These are phyloP conservation scores for Antechinus flavipes DNA, from an alignment of 2,113 vertebrate genomes.

Conservation along the genomic window DNA sequence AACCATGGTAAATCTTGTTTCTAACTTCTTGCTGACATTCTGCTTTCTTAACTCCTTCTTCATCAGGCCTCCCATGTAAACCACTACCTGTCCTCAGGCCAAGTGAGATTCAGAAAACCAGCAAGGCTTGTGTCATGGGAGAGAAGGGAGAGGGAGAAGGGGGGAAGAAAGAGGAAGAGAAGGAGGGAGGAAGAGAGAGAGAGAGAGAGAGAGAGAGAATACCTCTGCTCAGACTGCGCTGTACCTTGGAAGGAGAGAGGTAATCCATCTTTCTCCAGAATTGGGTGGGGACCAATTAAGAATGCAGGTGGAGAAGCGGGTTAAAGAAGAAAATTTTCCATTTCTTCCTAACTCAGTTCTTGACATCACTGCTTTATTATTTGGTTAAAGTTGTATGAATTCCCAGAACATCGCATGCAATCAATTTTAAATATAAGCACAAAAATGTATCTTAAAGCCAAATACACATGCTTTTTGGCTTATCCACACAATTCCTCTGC, in stretches of 20 bases:
- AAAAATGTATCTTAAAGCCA: neutral
- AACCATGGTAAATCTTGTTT: constrained; percentile 26
- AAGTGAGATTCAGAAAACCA: neutral
- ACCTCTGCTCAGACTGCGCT: neutral
- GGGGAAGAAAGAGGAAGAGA: neutral
- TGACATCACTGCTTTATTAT: neutral
- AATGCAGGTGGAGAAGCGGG: neutral
- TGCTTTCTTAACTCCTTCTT: neutral
- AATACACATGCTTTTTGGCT: neutral
- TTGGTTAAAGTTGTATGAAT: neutral
- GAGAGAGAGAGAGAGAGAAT: neutral
- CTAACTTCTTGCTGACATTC: neutral
- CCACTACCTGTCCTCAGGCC: neutral
- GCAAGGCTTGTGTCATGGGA: neutral
- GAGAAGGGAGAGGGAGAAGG: neutral
- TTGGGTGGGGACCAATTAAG: neutral
- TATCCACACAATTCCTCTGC: neutral
- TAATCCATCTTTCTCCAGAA: neutral
- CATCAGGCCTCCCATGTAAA: neutral
- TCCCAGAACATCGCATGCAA: neutral
- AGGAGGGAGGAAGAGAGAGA: constrained; percentile 23
- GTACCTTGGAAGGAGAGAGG: neutral
- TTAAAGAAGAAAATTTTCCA: neutral
- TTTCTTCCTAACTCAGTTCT: neutral
- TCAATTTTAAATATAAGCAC: neutral